These are phyloP conservation scores for Lasiommata megera DNA, from an alignment of 2,888 invertebrate genomes.

Conservation along the genomic window DNA sequence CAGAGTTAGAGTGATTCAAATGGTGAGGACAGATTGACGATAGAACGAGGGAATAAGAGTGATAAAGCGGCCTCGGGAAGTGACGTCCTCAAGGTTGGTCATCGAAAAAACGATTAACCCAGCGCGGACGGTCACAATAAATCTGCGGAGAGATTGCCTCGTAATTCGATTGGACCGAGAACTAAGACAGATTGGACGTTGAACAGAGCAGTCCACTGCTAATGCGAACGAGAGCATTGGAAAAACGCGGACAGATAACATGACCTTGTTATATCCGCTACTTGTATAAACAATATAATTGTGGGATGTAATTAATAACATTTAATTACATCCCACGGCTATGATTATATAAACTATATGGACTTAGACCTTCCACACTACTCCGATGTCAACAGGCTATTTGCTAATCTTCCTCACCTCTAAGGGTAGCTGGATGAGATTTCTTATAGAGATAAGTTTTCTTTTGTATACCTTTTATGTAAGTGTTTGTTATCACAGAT, in stretches of 20 bases:
- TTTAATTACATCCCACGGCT: no score
- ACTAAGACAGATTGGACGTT: constrained; percentile 21
- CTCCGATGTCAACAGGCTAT: no score
- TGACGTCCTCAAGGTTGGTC: constrained; percentile 33
- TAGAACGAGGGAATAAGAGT: constrained; percentile 50
- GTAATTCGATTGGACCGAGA: constrained; percentile 29
- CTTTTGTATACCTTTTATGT: no score
- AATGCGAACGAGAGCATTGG: constrained; percentile 2
- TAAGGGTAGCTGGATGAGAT: no score
- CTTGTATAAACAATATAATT: no score
- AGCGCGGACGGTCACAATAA: constrained; percentile 28
- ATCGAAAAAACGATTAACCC: constrained; percentile 38
- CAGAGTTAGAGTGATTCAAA: constrained; percentile 28
- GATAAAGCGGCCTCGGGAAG: constrained; percentile 49
- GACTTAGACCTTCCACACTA: no score
- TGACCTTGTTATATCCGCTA: not conserved
- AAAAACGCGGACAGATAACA: not conserved
- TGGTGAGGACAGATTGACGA: constrained; percentile 45
- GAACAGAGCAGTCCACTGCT: not conserved
- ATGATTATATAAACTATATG: no score
- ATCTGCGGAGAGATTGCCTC: constrained; percentile 29
- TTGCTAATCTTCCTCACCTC: no score
- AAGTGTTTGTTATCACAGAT: no score
- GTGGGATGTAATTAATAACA: no score
- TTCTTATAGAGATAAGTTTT: no score